Percentiles rank a stretch among this genome's conserved stretches.
phyloP scores from a whole-genome alignment of 1,140 invertebrate genomes.

The Ptiloglossa arizonensis region DNA sequence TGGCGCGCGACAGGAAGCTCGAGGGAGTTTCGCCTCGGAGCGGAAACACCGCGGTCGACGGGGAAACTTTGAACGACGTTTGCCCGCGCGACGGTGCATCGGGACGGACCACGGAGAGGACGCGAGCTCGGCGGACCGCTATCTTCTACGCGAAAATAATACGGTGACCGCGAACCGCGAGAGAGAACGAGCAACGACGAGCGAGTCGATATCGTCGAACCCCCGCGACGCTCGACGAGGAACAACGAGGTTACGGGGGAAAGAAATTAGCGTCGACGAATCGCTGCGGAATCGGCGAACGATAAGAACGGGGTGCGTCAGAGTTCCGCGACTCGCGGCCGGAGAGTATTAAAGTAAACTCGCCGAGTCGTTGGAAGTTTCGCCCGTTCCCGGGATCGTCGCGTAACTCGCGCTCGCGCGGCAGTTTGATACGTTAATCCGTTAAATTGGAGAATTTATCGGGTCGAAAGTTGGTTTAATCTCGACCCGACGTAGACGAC shows the following conservation, averaged over 20 bases:
- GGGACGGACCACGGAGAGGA: background rate
- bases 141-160: no score
- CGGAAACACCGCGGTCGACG: constrained; percentile 35
- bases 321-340: background rate
- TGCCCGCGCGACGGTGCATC: background rate
- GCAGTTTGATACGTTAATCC: constrained; percentile 69
- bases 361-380: constrained; percentile 30
- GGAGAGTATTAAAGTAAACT: constrained; percentile 34
- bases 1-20: constrained; percentile 38
- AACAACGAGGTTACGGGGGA: no score
- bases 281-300: no score
- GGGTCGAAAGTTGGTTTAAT: constrained; percentile 68
- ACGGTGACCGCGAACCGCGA: no score
- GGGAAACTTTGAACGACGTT: constrained; percentile 34
- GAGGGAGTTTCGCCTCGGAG: constrained; percentile 22
- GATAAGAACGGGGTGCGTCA: no score
- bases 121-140: no score
- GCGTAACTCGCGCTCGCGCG: constrained; percentile 39
- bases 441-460: constrained; percentile 68
- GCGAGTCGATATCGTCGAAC: no score
- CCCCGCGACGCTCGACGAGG: no score
- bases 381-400: constrained; percentile 45
- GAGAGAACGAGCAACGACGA: no score
- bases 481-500: constrained; percentile 59
- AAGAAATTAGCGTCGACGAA: no score